Percentiles rank a stretch among this genome's conserved stretches.
These are phyloP conservation scores for Hyaena hyaena DNA, from an alignment of 2,113 vertebrate species.

Conservation along the genomic window DNA sequence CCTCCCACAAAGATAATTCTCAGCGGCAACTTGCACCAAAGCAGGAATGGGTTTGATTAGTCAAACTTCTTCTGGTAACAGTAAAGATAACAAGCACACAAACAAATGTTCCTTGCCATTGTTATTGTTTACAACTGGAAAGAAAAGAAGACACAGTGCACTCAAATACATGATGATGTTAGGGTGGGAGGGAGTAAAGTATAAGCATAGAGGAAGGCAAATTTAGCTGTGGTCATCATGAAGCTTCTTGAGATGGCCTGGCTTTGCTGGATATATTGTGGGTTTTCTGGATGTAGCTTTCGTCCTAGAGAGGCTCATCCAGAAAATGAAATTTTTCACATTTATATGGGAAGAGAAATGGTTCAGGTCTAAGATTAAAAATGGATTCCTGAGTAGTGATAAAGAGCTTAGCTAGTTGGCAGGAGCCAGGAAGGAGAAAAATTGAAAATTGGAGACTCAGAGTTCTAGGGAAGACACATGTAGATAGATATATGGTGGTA, in stretches of 20 bases:
- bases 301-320: background rate
- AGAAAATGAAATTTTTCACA: background rate
- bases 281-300: background rate
- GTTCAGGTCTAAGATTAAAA: background rate
- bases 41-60: background rate
- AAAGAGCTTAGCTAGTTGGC: background rate
- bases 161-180: too few relatives aligned
- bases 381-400: background rate
- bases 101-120: background rate
- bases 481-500: too few relatives aligned
- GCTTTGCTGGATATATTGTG: background rate
- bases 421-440: background rate
- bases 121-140: background rate
- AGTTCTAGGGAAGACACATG: background rate
- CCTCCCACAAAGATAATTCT: background rate
- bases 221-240: background rate
- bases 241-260: background rate
- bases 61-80: background rate
- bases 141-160: background rate
- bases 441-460: background rate
- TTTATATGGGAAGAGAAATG: background rate
- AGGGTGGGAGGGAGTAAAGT: background rate
- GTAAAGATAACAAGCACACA: background rate
- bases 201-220: background rate
- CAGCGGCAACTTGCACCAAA: background rate